phyloP scores from a whole-genome alignment of 1,140 invertebrate genomes.

The Drosophila truncata region DNA sequence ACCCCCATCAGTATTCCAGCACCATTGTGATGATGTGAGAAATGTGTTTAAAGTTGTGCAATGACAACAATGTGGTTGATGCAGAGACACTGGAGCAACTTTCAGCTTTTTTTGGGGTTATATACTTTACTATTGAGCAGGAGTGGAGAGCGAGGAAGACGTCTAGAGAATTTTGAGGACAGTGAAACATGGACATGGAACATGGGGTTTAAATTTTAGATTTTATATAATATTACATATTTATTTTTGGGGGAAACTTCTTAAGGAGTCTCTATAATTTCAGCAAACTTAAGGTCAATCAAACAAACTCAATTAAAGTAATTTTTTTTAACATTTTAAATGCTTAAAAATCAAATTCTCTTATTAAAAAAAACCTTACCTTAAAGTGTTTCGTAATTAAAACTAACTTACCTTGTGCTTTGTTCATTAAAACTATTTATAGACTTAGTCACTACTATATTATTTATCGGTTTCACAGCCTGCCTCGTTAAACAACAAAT shows the following conservation, averaged over 20 bases:
- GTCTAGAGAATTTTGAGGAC: background rate
- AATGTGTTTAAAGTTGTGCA: conserved; percentile 67
- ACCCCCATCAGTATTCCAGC: conserved; percentile 34
- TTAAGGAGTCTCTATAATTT: too few species aligned
- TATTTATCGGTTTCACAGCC: background rate
- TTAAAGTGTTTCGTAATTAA: background rate
- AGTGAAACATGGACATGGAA: background rate
- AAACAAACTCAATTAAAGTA: too few species aligned
- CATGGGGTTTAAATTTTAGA: too few species aligned
- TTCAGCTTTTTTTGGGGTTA: conserved; percentile 11
- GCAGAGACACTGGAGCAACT: conserved; percentile 47
- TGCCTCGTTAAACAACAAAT: background rate
- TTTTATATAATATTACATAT: too few species aligned
- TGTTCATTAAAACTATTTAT: background rate
- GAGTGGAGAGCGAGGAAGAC: background rate
- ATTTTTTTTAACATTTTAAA: background rate
- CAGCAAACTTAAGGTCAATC: too few species aligned
- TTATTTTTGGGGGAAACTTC: too few species aligned
- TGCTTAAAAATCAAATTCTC: fast-evolving
- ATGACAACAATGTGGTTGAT: conserved; percentile 61
- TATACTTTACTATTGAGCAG: conserved; percentile 24
- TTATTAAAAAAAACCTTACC: background rate
- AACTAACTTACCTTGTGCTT: background rate
- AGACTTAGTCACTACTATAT: background rate
- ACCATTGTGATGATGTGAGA: conserved; percentile 34